Evolutionary conservation across 2,797 vertebrate species (phyloP), one percentile per base, ranked within the genome.

Genomic region (Tympanoctomys barrerae): DNA sequence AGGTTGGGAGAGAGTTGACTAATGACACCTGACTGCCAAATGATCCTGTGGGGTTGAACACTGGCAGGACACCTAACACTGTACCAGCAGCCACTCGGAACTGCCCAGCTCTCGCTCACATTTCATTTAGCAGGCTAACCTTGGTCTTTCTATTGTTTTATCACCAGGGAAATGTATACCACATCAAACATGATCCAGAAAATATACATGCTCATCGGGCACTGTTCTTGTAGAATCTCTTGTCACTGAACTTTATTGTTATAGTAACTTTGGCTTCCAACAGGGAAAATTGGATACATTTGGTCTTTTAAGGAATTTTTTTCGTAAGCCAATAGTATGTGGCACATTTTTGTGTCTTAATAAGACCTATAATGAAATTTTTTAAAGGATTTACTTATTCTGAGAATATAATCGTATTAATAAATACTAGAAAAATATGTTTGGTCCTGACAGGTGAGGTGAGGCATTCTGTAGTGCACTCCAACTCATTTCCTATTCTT

Each of bases 21-120:
- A 98, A 98, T 97, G 98, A 97, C 97, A 98, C 97, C 98, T 95
- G 98, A 98, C 98, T 98, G 97, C 98, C 97, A 97, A 96, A 95
- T 98, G 98, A 98, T 98, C 98, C 98, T 94, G 91, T 73, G 90
- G 97, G 96, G 78, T 97, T 97, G 91, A 95, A 87, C 18, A 79
- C 94, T 97, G 96, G 97, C 96, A 84, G 31, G 75, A 96, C 96
- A 97, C 92, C 97, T 87, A 91, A 94, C 96, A 96, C 1, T 0
- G 18, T 95, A 97, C 97, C 98, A 98, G 96, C 96, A 97, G 95
- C 94, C 79, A 79, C 89, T 87, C 91, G 96, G 97, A 97, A 82
- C 92, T 97, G 94, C 87, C 97, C 75, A 28, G 75, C 96, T 91
- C 90, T 89, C 86, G 82, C 95, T 97, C 96, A 80, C 82, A 62